A percentile compares a stretch with the other conserved stretches of the same genome.
Evolutionary conservation across 2,888 invertebrate genomes (phyloP).

Genomic region (Cristatella mucedo): DNA sequence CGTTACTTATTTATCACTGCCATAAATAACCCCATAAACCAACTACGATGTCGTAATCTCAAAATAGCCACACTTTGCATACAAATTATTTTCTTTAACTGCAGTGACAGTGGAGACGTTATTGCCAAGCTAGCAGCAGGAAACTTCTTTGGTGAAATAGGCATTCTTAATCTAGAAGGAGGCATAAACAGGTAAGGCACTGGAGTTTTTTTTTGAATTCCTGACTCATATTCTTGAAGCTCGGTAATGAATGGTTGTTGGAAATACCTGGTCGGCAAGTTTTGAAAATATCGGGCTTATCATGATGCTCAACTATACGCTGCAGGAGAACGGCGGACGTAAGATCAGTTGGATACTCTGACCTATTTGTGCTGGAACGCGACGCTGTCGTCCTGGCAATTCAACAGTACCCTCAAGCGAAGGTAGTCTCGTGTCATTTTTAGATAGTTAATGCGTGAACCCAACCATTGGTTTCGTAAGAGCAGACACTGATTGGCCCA

Average conservation of each 20-base stretch:
- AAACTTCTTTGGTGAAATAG: slow-evolving; percentile 94
- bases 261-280: not conserved
- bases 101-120: slow-evolving; percentile 74
- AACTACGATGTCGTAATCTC: not conserved
- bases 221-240: too few relatives aligned
- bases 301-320: slow-evolving; percentile 3
- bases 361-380: slow-evolving; percentile 75
- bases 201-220: too few relatives aligned
- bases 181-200: slow-evolving; percentile 67
- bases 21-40: not conserved
- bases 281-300: not conserved
- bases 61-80: too few relatives aligned
- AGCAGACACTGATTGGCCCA: too few relatives aligned
- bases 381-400: slow-evolving; percentile 85
- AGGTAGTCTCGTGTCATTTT: too few relatives aligned
- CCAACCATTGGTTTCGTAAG: too few relatives aligned
- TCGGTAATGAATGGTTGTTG: not conserved
- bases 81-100: slow-evolving; percentile 12
- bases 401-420: slow-evolving; percentile 92
- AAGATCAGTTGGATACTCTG: slow-evolving; percentile 83
- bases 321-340: slow-evolving; percentile 82
- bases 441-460: too few relatives aligned
- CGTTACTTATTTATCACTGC: not conserved
- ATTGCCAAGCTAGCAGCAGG: slow-evolving; percentile 90
- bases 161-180: slow-evolving; percentile 78